Evolutionary conservation across 1,140 invertebrate species (phyloP), one percentile per base, ranked within the genome.

Genomic region (Forficula auricularia): DNA sequence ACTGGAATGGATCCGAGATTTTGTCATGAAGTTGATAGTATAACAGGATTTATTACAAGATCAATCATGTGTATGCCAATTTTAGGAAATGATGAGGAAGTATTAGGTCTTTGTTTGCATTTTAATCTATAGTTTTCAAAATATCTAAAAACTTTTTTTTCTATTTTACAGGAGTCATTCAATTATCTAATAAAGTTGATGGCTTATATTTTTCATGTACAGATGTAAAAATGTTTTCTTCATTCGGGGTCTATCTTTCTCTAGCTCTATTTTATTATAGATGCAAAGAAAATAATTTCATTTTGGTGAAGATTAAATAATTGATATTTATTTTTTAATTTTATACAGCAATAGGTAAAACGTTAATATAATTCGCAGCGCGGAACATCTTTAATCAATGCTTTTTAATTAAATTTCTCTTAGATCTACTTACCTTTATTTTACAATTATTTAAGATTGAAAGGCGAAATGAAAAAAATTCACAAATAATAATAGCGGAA

Each of bases 1-100:
- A 62, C 64, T 3, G 69, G 65, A 48, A 57, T 53, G 20, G 70
- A 72, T 52, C 50, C 55, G 0, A 53, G 67, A 3, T 70, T 70
- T 48, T 49, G 51, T 19, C 64, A 62, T 20, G 64, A 70, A 45
- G 57, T 67, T 6, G 66, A 70, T 35, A 52, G 57, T 3, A 60
- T 61, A 4, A 63, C 63, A 1, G 64, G 65, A 3, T 61, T 59
- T 3, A 64, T 70, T 2, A 66, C 66, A 1, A 57, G 66, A 41
- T 63, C 66, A 3, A 62, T 64, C 8, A 47, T 72, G 2, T 66
- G 62, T 18, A 60, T 64, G 35, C 70, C 70, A 3, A 65, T 72
- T 18, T 49, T 59, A 22, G 63, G 66, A 38, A 63, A 65, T 36
- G 52, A 59, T 20, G 60, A 60, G 13, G 61, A 68, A 45, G 61